Conservation (phyloP, 2,113 vertebrate species). For the Syngnathoides biaculeatus region DNA sequence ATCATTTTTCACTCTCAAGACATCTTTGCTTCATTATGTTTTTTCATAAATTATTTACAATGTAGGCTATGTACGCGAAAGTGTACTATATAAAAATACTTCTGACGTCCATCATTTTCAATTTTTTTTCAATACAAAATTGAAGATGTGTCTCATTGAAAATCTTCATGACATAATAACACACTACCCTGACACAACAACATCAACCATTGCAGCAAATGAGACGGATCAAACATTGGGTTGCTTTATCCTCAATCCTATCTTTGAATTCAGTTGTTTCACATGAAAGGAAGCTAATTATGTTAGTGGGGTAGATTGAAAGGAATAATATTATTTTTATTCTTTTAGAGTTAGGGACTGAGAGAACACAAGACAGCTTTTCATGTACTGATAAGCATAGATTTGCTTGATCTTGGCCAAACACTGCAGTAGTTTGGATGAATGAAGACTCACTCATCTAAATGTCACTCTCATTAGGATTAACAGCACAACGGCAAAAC, state of each 20-base stretch:
- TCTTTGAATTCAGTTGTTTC: background rate
- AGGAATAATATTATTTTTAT: background rate
- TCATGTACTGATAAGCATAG: background rate
- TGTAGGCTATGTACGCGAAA: constrained; percentile 6
- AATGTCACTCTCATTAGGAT: background rate
- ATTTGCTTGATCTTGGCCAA: constrained; percentile 6
- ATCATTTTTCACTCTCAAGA: constrained; percentile 14
- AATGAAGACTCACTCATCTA: background rate
- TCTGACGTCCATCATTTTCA: background rate
- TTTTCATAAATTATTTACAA: constrained; percentile 28
- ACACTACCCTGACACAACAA: background rate
- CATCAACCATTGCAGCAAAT: background rate
- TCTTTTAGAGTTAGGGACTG: background rate
- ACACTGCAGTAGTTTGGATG: constrained; percentile 5
- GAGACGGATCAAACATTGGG: constrained; percentile 1
- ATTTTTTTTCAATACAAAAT: background rate
- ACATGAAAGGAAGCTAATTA: constrained; percentile 31
- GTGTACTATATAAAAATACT: constrained; percentile 3
- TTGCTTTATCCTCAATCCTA: background rate
- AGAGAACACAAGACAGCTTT: background rate
- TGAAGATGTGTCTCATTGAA: background rate
- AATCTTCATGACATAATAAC: background rate
- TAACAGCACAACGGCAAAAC: background rate
- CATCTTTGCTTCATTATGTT: constrained; percentile 16
- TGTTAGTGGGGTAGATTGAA: background rate